These are phyloP conservation scores for Lophotriccus pileatus DNA, from an alignment of 2,797 vertebrate species.

Conservation along the genomic window DNA sequence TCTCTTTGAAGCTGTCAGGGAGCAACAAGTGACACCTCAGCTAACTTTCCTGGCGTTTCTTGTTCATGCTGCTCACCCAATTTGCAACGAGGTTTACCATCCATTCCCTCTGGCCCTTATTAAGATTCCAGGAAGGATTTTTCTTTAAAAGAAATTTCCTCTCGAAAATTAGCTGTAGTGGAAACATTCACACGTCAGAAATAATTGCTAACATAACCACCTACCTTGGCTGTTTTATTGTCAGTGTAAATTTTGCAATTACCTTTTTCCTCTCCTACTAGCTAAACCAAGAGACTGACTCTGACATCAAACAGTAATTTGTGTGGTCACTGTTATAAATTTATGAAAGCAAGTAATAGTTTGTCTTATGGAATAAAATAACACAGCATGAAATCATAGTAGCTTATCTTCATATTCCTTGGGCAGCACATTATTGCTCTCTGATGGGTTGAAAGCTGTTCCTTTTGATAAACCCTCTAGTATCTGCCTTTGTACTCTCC, in stretches of 20 bases:
- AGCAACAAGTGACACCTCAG: not conserved
- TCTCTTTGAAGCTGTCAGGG: not conserved
- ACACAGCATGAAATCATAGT: constrained; percentile 46
- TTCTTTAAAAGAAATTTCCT: not conserved
- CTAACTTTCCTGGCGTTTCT: not conserved
- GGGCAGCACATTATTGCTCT: constrained; percentile 10
- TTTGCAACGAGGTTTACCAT: not conserved
- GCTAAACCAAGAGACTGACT: not conserved
- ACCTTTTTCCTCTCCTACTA: constrained; percentile 5
- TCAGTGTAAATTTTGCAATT: constrained; percentile 28
- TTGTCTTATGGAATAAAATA: constrained; percentile 51
- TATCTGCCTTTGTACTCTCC: constrained; percentile 16
- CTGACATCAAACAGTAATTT: constrained; percentile 29
- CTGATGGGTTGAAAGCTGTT: constrained; percentile 29
- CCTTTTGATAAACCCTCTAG: constrained; percentile 17
- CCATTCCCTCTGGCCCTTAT: not conserved
- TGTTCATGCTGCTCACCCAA: accelerated
- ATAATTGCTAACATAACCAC: constrained; percentile 30
- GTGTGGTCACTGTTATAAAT: not conserved
- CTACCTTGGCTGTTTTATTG: constrained; percentile 18
- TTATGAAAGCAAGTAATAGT: constrained; percentile 33
- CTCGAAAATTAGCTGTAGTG: not conserved
- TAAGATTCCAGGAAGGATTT: not conserved
- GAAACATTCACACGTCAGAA: constrained; percentile 2
- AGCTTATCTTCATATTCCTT: constrained; percentile 43